Evolutionary conservation across 2,888 invertebrate genomes (phyloP).

Genomic region (Vesta saturnalis): DNA sequence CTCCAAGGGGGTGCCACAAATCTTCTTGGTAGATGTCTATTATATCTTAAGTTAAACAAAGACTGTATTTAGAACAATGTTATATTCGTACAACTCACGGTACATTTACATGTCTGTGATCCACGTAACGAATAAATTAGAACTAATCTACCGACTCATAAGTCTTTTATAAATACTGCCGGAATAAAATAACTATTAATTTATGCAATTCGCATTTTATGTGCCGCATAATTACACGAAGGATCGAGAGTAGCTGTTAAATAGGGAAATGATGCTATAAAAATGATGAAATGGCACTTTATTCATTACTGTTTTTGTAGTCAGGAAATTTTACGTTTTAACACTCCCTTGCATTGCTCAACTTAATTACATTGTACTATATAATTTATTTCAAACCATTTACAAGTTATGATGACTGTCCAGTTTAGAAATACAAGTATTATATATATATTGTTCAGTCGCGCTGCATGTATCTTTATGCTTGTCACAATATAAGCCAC

Average conservation of each 20-base stretch:
- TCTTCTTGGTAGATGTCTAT: constrained; percentile 49
- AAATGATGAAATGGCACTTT: constrained; percentile 51
- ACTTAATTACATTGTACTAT: constrained; percentile 29
- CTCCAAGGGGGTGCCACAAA: constrained; percentile 48
- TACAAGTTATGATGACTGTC: too few species aligned
- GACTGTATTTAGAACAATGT: constrained; percentile 53
- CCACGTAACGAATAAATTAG: constrained; percentile 54
- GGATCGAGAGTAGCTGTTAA: constrained; percentile 45
- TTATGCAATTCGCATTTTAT: constrained; percentile 53
- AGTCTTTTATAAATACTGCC: constrained; percentile 48
- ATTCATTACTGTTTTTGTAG: constrained; percentile 44
- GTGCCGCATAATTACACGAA: constrained; percentile 51
- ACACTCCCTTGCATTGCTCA: constrained; percentile 28
- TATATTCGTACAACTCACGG: constrained; percentile 57
- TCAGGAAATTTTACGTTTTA: constrained; percentile 28
- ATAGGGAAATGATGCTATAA: constrained; percentile 47
- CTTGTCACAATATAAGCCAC: too few species aligned
- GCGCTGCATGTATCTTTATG: too few species aligned
- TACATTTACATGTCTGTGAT: constrained; percentile 46
- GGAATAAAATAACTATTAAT: constrained; percentile 55
- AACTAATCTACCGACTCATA: constrained; percentile 50
- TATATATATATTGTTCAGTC: too few species aligned
- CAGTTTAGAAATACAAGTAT: too few species aligned
- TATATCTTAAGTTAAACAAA: constrained; percentile 56
- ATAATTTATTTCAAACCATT: constrained; percentile 4